Percentiles rank a stretch among this genome's conserved stretches.
phyloP scores from a whole-genome alignment of 92 coral and sea anemone species.

The Zoanthus solanderi region DNA sequence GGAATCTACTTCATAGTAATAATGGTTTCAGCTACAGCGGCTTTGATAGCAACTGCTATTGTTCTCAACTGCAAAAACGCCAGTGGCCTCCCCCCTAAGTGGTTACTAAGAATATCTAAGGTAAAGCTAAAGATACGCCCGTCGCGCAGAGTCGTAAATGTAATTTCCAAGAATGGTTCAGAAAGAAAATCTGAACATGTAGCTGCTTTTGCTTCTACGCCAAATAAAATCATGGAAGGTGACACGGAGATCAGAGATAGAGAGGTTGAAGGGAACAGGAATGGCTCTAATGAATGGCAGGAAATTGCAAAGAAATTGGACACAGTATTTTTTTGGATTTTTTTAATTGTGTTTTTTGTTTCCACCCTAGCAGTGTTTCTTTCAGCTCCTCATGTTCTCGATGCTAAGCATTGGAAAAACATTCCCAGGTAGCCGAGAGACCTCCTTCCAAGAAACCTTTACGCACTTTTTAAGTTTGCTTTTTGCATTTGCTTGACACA shows the following conservation, averaged over 20 bases:
- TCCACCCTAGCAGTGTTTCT: not conserved
- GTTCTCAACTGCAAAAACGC: not conserved
- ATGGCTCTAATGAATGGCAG: not conserved
- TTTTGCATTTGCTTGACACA: too few relatives aligned
- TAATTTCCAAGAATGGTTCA: too few relatives aligned
- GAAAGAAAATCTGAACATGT: too few relatives aligned
- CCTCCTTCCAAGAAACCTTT: too few relatives aligned
- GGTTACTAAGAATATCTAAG: not conserved
- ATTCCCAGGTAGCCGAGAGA: too few relatives aligned
- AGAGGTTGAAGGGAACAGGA: too few relatives aligned
- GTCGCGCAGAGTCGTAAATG: too few relatives aligned
- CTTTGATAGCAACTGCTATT: not conserved
- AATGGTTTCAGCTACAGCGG: not conserved
- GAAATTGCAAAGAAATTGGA: not conserved
- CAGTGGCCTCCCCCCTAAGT: not conserved
- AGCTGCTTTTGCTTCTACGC: too few relatives aligned
- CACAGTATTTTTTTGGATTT: not conserved
- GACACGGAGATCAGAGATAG: too few relatives aligned
- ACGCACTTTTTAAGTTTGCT: too few relatives aligned
- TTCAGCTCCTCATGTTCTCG: not conserved
- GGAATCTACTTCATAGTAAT: not conserved
- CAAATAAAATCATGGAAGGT: too few relatives aligned
- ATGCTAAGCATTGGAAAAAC: not conserved
- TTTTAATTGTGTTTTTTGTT: not conserved
- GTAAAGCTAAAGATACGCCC: too few relatives aligned